Conservation (phyloP, 2,113 vertebrate species). For the Ciconia maguari region DNA sequence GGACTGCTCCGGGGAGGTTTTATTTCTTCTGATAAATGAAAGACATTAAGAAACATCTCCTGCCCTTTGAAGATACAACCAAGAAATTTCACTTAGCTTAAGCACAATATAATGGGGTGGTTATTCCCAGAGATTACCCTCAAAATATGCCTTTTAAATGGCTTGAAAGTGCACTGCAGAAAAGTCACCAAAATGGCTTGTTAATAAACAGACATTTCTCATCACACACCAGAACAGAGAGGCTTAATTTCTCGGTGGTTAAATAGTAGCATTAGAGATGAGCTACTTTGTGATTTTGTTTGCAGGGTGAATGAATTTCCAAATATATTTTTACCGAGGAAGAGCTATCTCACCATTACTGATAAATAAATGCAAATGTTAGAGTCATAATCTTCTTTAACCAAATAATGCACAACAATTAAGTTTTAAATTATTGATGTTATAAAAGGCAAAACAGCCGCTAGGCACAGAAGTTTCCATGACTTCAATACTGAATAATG, state of each 20-base stretch:
- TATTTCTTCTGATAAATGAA: slow-evolving; percentile 11
- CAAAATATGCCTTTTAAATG: slow-evolving; percentile 40
- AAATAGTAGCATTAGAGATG: neutral
- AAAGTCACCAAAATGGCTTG: slow-evolving; percentile 32
- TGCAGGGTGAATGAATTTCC: slow-evolving; percentile 39
- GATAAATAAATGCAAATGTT: slow-evolving; percentile 46
- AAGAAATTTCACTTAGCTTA: neutral
- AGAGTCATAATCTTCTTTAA: slow-evolving; percentile 48
- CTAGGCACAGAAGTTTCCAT: slow-evolving; percentile 43
- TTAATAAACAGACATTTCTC: slow-evolving; percentile 41
- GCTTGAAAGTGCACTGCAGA: neutral
- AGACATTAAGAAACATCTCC: neutral
- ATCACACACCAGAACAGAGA: neutral
- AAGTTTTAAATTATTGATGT: slow-evolving; percentile 66
- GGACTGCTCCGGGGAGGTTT: neutral
- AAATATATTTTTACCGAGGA: neutral
- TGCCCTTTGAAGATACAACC: slow-evolving; percentile 25
- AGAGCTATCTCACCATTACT: slow-evolving; percentile 14
- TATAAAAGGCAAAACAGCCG: slow-evolving; percentile 34
- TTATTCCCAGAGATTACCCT: neutral
- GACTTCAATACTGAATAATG: slow-evolving; percentile 31
- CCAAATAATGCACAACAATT: slow-evolving; percentile 57
- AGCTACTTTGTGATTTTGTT: slow-evolving; percentile 8
- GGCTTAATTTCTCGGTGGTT: neutral
- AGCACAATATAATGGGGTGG: neutral